Percentiles rank a stretch among this genome's conserved stretches.
phyloP scores from a whole-genome alignment of 2,888 invertebrate genomes.

The Phortica okadai region DNA sequence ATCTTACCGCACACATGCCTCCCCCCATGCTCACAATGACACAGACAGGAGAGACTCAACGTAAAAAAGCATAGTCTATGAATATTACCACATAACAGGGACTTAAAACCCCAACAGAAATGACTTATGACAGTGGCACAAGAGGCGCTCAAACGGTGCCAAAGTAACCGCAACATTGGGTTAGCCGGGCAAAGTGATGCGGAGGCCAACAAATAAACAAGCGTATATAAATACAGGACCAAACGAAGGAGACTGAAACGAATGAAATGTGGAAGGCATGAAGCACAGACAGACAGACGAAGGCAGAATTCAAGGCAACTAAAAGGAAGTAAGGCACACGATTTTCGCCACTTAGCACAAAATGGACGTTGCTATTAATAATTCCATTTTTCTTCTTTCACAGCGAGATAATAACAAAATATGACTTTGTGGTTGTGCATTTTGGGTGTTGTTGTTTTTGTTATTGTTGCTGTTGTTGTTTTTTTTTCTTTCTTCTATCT shows the following conservation, averaged over 20 bases:
- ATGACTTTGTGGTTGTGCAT: slow-evolving; percentile 25
- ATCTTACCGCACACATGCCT: neutral
- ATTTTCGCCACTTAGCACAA: slow-evolving; percentile 70
- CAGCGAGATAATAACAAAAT: slow-evolving; percentile 28
- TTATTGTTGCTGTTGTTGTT: neutral
- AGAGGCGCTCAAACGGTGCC: neutral
- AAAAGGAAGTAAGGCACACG: slow-evolving; percentile 35
- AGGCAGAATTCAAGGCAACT: neutral
- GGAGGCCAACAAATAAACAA: slow-evolving; percentile 9
- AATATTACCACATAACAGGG: slow-evolving; percentile 29
- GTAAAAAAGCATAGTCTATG: slow-evolving; percentile 20
- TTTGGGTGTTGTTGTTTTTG: neutral
- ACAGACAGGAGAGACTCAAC: neutral
- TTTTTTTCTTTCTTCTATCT: neutral
- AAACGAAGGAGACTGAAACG: neutral
- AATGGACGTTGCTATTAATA: slow-evolving; percentile 69
- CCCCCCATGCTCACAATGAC: neutral
- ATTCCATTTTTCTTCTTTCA: slow-evolving; percentile 57
- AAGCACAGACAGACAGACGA: neutral
- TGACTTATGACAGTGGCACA: slow-evolving; percentile 28
- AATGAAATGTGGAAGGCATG: neutral
- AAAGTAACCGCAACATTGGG: neutral
- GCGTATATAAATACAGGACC: neutral
- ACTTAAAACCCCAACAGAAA: slow-evolving; percentile 29
- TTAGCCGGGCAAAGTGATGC: neutral